These are phyloP conservation scores for Eremobia ochroleuca DNA, from an alignment of 2,888 invertebrate species.

Conservation along the genomic window DNA sequence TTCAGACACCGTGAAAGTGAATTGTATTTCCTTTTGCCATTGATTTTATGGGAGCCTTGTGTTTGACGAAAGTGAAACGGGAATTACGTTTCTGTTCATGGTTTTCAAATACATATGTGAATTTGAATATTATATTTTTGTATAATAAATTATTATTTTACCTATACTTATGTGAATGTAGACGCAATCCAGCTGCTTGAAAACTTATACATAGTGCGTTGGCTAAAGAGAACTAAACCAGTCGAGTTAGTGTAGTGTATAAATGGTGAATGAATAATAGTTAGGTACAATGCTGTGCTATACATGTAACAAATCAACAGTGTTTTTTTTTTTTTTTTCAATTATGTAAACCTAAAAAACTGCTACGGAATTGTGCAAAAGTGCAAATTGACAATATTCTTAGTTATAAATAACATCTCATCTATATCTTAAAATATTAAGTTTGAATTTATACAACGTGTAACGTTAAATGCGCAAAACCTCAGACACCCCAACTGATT, in stretches of 20 bases:
- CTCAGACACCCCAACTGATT: too few relatives aligned
- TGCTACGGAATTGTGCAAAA: neutral
- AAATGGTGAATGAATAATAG: neutral
- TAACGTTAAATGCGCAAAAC: too few relatives aligned
- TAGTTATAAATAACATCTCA: neutral
- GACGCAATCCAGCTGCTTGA: neutral
- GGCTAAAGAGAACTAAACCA: neutral
- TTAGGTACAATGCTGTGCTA: neutral
- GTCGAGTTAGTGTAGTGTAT: neutral
- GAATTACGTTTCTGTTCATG: constrained; percentile 61
- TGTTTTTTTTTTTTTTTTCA: neutral
- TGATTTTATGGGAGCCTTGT: constrained; percentile 83
- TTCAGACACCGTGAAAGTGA: constrained; percentile 90
- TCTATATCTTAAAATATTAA: neutral
- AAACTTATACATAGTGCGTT: neutral
- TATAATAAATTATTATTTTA: neutral
- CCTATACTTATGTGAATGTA: neutral
- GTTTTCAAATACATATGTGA: constrained; percentile 64
- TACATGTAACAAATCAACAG: neutral
- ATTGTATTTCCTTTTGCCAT: constrained; percentile 89
- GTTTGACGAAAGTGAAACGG: constrained; percentile 73
- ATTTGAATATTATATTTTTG: constrained; percentile 48
- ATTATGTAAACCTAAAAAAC: neutral
- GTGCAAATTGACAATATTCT: neutral
- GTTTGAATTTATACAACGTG: too few relatives aligned